Percentiles rank a stretch among this genome's conserved stretches.
phyloP scores from a whole-genome alignment of 2,797 vertebrate genomes.

The Coregonus suidteri region DNA sequence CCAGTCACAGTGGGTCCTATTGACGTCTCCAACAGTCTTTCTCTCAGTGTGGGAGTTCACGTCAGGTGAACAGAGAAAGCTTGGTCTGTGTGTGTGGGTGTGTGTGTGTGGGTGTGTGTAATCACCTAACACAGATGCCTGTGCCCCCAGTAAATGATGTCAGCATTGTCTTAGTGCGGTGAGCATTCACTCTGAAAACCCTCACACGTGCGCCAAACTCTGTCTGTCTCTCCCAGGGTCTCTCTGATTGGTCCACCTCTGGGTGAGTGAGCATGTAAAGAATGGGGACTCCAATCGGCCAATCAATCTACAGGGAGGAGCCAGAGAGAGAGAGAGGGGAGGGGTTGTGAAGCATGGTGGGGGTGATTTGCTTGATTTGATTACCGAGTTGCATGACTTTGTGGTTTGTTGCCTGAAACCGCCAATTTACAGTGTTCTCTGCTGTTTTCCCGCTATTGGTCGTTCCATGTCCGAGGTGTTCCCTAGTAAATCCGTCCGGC shows the following conservation, averaged over 20 bases:
- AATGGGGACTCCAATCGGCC: not conserved
- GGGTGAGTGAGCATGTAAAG: not conserved
- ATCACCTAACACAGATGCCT: not conserved
- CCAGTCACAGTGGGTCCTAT: conserved; percentile 62
- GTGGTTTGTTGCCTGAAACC: conserved; percentile 28
- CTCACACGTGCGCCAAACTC: conserved; percentile 25
- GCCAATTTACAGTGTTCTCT: conserved; percentile 43
- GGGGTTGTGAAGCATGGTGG: conserved; percentile 20
- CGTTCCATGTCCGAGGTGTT: conserved; percentile 34
- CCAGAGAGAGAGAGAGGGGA: conserved; percentile 7
- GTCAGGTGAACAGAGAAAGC: conserved; percentile 71
- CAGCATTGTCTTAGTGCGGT: conserved; percentile 35
- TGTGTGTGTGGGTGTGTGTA: conserved; percentile 38
- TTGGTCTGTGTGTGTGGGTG: conserved; percentile 52
- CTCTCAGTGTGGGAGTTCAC: conserved; percentile 60
- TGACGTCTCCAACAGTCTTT: conserved; percentile 52
- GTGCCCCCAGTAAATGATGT: conserved; percentile 37
- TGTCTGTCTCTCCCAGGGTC: not conserved
- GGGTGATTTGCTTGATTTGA: conserved; percentile 15
- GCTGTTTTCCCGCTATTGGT: conserved; percentile 40
- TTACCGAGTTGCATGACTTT: conserved; percentile 19
- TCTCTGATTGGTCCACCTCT: not conserved
- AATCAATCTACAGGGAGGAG: not conserved
- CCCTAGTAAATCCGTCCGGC: conserved; percentile 51
- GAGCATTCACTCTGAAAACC: conserved; percentile 18